phyloP scores from a whole-genome alignment of 2,888 invertebrate species.

The Chrysopilus asiliformis region DNA sequence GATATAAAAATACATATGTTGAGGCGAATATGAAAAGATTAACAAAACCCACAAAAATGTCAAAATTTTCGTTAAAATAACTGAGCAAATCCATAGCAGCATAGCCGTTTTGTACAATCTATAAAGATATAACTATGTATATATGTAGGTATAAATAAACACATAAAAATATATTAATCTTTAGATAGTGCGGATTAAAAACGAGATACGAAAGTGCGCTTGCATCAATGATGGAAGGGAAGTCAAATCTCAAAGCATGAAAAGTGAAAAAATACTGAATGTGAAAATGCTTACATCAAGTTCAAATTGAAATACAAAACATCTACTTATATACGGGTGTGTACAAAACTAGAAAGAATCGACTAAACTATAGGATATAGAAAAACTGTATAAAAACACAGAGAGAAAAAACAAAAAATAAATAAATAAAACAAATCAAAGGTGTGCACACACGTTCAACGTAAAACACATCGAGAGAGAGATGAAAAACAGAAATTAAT shows the following conservation, averaged over 20 bases:
- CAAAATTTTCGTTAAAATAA: background rate
- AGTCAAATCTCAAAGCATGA: too few species aligned
- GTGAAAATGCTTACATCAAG: too few species aligned
- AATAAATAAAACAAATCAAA: background rate
- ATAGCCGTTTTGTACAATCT: too few species aligned
- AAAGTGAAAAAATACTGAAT: too few species aligned
- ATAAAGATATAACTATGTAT: too few species aligned
- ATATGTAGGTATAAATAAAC: too few species aligned
- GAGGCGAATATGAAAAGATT: background rate
- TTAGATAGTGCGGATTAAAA: too few species aligned
- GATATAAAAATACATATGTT: background rate
- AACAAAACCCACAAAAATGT: background rate
- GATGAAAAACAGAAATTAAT: conserved; percentile 17
- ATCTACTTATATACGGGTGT: background rate
- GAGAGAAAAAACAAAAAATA: background rate
- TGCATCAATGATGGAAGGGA: too few species aligned
- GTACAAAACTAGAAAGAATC: background rate
- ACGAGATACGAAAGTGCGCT: too few species aligned
- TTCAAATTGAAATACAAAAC: too few species aligned
- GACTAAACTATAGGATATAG: background rate
- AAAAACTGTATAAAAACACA: background rate
- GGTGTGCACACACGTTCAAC: background rate
- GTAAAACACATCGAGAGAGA: too few species aligned
- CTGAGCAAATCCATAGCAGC: background rate
- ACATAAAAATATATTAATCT: too few species aligned